A percentile compares a stretch with the other conserved stretches of the same genome.
Evolutionary conservation across 2,113 vertebrate genomes (phyloP).

Genomic region (Lichenostomus cassidix): DNA sequence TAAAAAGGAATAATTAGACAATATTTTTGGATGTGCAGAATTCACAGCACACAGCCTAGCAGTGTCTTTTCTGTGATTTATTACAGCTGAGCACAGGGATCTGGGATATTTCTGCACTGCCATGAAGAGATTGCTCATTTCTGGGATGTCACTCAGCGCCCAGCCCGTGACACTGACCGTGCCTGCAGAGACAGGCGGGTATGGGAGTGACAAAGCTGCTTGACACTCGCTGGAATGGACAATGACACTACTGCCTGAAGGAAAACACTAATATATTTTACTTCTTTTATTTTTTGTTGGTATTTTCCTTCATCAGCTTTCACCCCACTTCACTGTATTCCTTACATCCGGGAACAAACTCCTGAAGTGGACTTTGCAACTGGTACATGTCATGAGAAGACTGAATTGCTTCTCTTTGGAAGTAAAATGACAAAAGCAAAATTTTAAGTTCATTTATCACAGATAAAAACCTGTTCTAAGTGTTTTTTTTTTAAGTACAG

Average conservation of each 20-base stretch:
- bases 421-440: constrained; percentile 11
- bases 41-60: not conserved
- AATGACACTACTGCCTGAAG: constrained; percentile 11
- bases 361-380: not conserved
- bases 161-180: not conserved
- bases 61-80: not conserved
- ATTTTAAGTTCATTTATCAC: constrained; percentile 21
- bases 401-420: not conserved
- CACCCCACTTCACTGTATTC: not conserved
- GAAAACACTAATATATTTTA: not conserved
- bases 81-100: not conserved
- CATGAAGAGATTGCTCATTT: constrained; percentile 55
- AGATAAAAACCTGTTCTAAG: not conserved
- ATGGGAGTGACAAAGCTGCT: not conserved
- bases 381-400: not conserved
- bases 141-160: constrained; percentile 44
- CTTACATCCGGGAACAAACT: not conserved
- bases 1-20: not conserved
- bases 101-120: not conserved
- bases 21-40: not conserved
- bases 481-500: not conserved
- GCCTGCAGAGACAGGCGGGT: constrained; percentile 4
- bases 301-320: not conserved
- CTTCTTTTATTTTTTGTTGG: not conserved
- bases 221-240: constrained; percentile 33